Percentiles rank a stretch among this genome's conserved stretches.
These are phyloP conservation scores for Ormyrus nitidulus DNA, from an alignment of 2,888 invertebrate species.

Conservation along the genomic window DNA sequence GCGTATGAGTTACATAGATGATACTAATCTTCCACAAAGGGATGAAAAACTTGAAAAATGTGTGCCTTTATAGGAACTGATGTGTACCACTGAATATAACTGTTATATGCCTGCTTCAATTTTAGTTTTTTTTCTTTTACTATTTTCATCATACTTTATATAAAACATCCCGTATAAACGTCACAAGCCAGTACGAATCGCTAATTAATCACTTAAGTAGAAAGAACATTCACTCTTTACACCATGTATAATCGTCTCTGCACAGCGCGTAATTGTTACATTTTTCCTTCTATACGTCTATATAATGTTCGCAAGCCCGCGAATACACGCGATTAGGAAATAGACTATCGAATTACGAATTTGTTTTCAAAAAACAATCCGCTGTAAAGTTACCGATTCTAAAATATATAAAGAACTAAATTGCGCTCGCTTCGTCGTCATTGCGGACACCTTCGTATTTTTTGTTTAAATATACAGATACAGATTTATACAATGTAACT, in stretches of 20 bases:
- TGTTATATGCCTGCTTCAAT: slow-evolving; percentile 21
- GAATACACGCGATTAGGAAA: slow-evolving; percentile 58
- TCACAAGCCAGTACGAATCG: slow-evolving; percentile 63
- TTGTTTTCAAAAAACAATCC: slow-evolving; percentile 53
- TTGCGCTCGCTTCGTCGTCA: slow-evolving; percentile 27
- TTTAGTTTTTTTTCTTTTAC: not conserved
- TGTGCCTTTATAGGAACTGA: slow-evolving; percentile 67
- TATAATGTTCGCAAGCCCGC: slow-evolving; percentile 13
- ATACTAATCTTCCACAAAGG: slow-evolving; percentile 49
- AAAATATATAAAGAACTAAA: slow-evolving; percentile 46
- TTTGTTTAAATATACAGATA: slow-evolving; percentile 54
- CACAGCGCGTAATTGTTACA: slow-evolving; percentile 47
- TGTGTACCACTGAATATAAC: slow-evolving; percentile 58
- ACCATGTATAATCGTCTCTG: slow-evolving; percentile 59
- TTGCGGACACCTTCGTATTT: slow-evolving; percentile 17
- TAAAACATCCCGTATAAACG: slow-evolving; percentile 67
- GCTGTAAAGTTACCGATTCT: slow-evolving; percentile 40
- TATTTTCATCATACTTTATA: slow-evolving; percentile 57
- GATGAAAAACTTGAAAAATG: slow-evolving; percentile 60
- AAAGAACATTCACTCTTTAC: slow-evolving; percentile 66
- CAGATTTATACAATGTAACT: slow-evolving; percentile 55
- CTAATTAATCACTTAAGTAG: slow-evolving; percentile 66
- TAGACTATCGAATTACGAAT: slow-evolving; percentile 65
- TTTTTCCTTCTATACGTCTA: slow-evolving; percentile 38
- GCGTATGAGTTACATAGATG: slow-evolving; percentile 36